A percentile compares a stretch with the other conserved stretches of the same genome.
phyloP scores from a whole-genome alignment of 2,113 vertebrate species.

The Ancistrus triradiatus region DNA sequence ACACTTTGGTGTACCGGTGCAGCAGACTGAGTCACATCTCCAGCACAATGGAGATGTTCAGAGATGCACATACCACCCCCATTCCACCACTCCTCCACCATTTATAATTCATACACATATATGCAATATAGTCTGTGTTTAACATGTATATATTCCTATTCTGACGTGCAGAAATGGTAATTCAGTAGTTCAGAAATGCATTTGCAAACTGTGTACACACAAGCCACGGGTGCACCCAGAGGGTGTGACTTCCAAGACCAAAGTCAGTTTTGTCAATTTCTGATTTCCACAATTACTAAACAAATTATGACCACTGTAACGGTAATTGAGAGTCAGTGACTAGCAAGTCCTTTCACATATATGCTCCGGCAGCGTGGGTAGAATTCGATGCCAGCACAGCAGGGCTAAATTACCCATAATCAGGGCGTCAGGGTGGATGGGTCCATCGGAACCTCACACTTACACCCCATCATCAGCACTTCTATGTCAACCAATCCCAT shows the following conservation, averaged over 20 bases:
- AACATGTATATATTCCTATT: too few relatives aligned
- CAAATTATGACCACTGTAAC: constrained; percentile 31
- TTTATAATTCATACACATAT: not conserved
- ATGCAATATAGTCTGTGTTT: not conserved
- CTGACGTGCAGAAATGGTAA: too few relatives aligned
- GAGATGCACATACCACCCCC: too few relatives aligned
- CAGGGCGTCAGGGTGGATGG: constrained; percentile 49
- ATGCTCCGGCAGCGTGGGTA: constrained; percentile 40
- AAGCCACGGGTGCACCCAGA: constrained; percentile 14
- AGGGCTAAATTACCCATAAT: constrained; percentile 52
- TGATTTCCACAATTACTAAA: constrained; percentile 33
- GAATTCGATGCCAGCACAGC: constrained; percentile 44
- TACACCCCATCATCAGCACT: constrained; percentile 48
- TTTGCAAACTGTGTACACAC: constrained; percentile 20
- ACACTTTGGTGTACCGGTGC: constrained; percentile 20
- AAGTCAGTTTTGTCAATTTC: constrained; percentile 32
- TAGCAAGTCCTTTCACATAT: constrained; percentile 23
- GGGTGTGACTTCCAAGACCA: constrained; percentile 26
- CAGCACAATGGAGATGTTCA: constrained; percentile 5
- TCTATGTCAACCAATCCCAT: constrained; percentile 48
- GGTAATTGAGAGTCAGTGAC: constrained; percentile 25
- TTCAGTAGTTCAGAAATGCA: not conserved
- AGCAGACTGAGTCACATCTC: not conserved
- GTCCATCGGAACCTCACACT: constrained; percentile 50
- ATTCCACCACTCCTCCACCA: not conserved